Evolutionary conservation across 2,113 vertebrate genomes (phyloP).

Genomic region (Triplophysa rosa): DNA sequence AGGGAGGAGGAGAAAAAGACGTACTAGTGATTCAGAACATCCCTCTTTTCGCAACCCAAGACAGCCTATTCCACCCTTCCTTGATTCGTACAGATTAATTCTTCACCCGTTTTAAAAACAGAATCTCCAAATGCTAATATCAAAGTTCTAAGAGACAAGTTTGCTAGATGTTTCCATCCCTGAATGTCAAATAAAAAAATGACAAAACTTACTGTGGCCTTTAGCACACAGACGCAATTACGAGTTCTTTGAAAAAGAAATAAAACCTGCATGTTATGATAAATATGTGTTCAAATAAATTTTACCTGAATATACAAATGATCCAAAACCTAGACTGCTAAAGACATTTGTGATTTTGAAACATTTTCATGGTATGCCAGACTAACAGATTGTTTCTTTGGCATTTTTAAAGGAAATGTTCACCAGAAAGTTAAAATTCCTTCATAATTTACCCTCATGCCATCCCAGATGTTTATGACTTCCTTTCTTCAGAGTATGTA

Average conservation of each 20-base stretch:
- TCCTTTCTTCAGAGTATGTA: too few species aligned
- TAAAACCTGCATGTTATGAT: background rate
- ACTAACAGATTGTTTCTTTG: too few species aligned
- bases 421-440: too few species aligned
- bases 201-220: background rate
- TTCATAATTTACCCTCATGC: too few species aligned
- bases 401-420: too few species aligned
- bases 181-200: conserved; percentile 1
- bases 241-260: background rate
- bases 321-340: too few species aligned
- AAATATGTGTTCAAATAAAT: too few species aligned
- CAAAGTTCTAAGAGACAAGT: conserved; percentile 20
- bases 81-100: conserved; percentile 77
- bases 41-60: conserved; percentile 64
- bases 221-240: background rate
- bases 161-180: background rate
- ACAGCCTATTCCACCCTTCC: conserved; percentile 63
- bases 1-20: conserved; percentile 60
- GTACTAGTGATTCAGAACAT: conserved; percentile 75
- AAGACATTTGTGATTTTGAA: too few species aligned
- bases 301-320: too few species aligned
- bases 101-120: conserved; percentile 61
- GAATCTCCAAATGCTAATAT: conserved; percentile 25
- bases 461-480: too few species aligned
- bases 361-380: too few species aligned